Evolutionary conservation across 35 echinoderm and acorn worm genomes (phyloP).

Genomic region (Ophiothrix spiculata): DNA sequence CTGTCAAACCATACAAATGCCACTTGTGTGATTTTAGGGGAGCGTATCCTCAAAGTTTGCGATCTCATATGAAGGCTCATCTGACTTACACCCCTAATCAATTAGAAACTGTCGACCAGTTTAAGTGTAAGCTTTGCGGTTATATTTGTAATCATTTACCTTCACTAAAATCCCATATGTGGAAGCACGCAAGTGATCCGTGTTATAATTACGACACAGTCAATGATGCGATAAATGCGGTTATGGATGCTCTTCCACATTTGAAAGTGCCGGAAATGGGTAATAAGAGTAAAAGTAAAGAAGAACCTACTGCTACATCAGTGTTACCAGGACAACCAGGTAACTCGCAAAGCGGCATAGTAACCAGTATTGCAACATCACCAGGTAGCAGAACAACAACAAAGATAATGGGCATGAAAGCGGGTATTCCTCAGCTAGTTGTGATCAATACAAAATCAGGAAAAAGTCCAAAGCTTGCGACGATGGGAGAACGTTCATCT

Average conservation of each 20-base stretch:
- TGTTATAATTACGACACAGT: conserved; percentile 71
- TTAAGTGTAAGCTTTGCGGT: conserved; percentile 87
- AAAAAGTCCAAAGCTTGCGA: background rate
- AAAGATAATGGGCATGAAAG: too few relatives aligned
- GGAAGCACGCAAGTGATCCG: conserved; percentile 89
- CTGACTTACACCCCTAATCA: background rate
- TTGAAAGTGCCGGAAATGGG: background rate
- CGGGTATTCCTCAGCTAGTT: background rate
- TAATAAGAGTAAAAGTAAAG: background rate
- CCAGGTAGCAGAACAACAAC: too few relatives aligned
- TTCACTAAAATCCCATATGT: conserved; percentile 99
- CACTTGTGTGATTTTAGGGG: conserved; percentile 79
- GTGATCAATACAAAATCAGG: background rate
- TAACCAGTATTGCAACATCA: too few relatives aligned
- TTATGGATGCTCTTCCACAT: background rate
- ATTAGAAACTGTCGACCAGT: conserved; percentile 51
- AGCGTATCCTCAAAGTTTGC: conserved; percentile 92
- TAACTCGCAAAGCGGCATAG: too few relatives aligned
- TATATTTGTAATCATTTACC: conserved; percentile 87
- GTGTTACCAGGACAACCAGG: too few relatives aligned
- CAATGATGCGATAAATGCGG: background rate
- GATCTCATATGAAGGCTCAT: conserved; percentile 86
- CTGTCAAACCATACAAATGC: conserved; percentile 94
- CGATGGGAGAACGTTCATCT: background rate
- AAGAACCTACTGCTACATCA: background rate